Evolutionary conservation across 1,140 invertebrate species (phyloP), one percentile per base, ranked within the genome.

Genomic region (Drosophila serrata): DNA sequence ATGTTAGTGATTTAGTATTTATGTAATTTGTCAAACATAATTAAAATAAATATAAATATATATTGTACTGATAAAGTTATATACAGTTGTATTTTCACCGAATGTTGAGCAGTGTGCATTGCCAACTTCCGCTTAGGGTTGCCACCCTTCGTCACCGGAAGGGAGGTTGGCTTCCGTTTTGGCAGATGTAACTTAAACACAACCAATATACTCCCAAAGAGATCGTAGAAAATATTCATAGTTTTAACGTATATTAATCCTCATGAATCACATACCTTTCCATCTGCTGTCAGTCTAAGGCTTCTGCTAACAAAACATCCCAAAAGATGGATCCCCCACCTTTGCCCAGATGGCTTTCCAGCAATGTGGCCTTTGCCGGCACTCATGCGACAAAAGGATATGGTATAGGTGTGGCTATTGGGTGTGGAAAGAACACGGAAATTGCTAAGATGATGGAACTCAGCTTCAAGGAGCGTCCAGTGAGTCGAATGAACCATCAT

Each of bases 351-450:
- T 84, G 76, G 76, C 1, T 5, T 0, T 61, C 73, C n/a, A n/a
- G 31, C 29, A 88, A 88, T 51, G 31, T 88, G 11, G 84, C 72
- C 2, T 69, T 88, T 3, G 84, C 77, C 22, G 53, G 80, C 55
- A 88, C 43, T 11, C 77, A 78, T 58, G 84, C 79, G 0, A 80
- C 49, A 3, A 70, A 53, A 35, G 84, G 84, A 4, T 27, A 35
- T 15, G 84, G 80, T 4, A 17, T 40, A 17, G 73, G 60, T 7
- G 17, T 88, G 22, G 84, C 81, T n/a, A 82, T 88, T 40, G 80
- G 77, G 0, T 82, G 80, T 31, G 84, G 84, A 3, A 49, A 48
- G 57, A 17, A 80, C 3, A 40, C 84, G 1, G 80, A 84, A 9
- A 46, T 78, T 1, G 84, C 84, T 0, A 31, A 22, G 19, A 68